phyloP scores from a whole-genome alignment of 2,888 invertebrate genomes.

The Stenodera caucasica region DNA sequence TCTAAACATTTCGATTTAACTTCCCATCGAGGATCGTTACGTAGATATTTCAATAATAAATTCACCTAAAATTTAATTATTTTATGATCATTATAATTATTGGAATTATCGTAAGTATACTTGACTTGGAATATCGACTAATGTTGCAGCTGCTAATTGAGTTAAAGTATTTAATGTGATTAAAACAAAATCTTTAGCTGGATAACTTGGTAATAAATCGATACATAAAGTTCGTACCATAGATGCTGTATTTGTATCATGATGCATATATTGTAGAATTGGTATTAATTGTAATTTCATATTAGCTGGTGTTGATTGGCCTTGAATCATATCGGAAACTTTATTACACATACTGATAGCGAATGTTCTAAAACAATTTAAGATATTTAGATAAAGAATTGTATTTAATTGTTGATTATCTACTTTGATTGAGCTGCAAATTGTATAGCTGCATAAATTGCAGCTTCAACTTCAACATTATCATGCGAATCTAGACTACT shows the following conservation, averaged over 20 bases:
- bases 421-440: conserved; percentile 94
- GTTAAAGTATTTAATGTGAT: conserved; percentile 86
- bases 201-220: conserved; percentile 74
- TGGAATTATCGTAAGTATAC: conserved; percentile 53
- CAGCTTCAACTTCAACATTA: conserved; percentile 93
- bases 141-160: conserved; percentile 82
- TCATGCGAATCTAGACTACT: conserved; percentile 92
- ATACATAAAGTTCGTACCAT: conserved; percentile 75
- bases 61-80: conserved; percentile 49
- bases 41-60: conserved; percentile 68
- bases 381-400: not conserved
- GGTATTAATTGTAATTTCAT: conserved; percentile 89
- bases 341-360: conserved; percentile 95
- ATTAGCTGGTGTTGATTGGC: conserved; percentile 88
- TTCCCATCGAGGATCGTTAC: conserved; percentile 68
- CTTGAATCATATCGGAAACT: conserved; percentile 93
- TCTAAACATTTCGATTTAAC: conserved; percentile 70
- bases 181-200: conserved; percentile 76
- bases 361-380: conserved; percentile 84
- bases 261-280: conserved; percentile 91
- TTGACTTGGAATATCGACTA: conserved; percentile 90
- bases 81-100: not conserved
- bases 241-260: conserved; percentile 64
- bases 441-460: conserved; percentile 91
- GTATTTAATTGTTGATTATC: not conserved